phyloP scores from a whole-genome alignment of 2,113 vertebrate genomes.

The Anser cygnoides region DNA sequence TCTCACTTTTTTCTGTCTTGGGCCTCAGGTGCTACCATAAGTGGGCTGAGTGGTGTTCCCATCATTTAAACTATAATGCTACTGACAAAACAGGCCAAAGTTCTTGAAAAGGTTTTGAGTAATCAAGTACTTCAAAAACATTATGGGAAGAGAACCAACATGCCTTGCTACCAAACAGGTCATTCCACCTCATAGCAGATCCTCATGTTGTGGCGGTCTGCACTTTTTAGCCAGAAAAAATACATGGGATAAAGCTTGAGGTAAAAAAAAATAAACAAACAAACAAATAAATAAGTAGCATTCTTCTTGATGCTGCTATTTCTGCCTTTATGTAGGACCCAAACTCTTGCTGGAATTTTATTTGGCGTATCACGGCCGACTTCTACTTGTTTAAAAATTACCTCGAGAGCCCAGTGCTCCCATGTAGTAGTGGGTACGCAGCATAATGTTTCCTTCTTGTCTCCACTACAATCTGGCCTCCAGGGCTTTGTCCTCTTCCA shows the following conservation, averaged over 20 bases:
- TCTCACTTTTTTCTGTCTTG: background rate
- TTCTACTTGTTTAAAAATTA: background rate
- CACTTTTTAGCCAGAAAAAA: background rate
- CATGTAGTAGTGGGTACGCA: background rate
- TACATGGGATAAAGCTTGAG: background rate
- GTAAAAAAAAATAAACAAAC: background rate
- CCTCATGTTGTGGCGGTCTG: background rate
- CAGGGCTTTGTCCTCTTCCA: background rate
- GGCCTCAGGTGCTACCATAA: background rate
- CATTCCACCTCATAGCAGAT: background rate
- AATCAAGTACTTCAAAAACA: background rate
- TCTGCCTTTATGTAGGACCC: background rate
- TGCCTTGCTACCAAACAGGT: background rate
- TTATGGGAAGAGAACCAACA: background rate
- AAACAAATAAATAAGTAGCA: background rate
- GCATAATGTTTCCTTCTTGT: background rate
- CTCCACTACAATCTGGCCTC: background rate
- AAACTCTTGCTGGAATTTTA: background rate
- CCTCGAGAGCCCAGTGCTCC: background rate
- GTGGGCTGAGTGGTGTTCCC: background rate
- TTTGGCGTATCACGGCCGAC: background rate
- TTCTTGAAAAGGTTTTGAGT: conserved; percentile 24
- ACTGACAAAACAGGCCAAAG: background rate
- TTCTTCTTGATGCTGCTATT: background rate
- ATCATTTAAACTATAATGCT: background rate